Conservation (phyloP, 2,888 invertebrate genomes). For the Pseudanteris insignis region DNA sequence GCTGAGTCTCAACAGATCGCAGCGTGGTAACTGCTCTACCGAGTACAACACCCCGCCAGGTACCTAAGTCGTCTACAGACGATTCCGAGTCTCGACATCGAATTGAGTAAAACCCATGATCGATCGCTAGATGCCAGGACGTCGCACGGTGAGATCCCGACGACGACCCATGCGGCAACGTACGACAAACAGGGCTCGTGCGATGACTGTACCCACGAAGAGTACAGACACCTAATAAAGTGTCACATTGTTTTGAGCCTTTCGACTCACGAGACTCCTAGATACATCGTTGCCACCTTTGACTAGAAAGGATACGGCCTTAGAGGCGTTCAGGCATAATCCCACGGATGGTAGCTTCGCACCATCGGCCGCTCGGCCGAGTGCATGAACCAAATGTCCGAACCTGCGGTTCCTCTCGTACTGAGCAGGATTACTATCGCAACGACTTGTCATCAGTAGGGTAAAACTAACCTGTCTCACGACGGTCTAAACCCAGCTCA, state of each 20-base stretch:
- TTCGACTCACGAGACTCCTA: constrained; percentile 67
- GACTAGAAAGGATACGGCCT: constrained; percentile 73
- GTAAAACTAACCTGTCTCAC: constrained; percentile 72
- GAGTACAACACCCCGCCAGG: constrained; percentile 72
- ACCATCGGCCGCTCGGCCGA: constrained; percentile 73
- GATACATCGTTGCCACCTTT: constrained; percentile 67
- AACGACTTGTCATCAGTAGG: constrained; percentile 67
- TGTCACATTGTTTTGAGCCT: constrained; percentile 63
- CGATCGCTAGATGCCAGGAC: constrained; percentile 57
- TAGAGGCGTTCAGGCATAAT: constrained; percentile 73
- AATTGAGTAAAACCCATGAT: constrained; percentile 67
- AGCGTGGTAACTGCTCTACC: constrained; percentile 71
- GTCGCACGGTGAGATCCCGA: constrained; percentile 56
- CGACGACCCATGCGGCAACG: constrained; percentile 47
- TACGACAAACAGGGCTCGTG: constrained; percentile 55
- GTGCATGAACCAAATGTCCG: constrained; percentile 71
- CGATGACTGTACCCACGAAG: constrained; percentile 16
- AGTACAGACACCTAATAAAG: constrained; percentile 17
- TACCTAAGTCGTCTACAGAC: constrained; percentile 62
- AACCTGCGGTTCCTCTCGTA: constrained; percentile 71
- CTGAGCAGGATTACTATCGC: constrained; percentile 71
- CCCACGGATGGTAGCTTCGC: constrained; percentile 70
- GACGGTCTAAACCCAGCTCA: constrained; percentile 76
- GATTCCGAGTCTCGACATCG: constrained; percentile 71
- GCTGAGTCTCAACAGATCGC: constrained; percentile 73